Conservation (phyloP, 2,113 vertebrate species). For the Platysteira castanea region DNA sequence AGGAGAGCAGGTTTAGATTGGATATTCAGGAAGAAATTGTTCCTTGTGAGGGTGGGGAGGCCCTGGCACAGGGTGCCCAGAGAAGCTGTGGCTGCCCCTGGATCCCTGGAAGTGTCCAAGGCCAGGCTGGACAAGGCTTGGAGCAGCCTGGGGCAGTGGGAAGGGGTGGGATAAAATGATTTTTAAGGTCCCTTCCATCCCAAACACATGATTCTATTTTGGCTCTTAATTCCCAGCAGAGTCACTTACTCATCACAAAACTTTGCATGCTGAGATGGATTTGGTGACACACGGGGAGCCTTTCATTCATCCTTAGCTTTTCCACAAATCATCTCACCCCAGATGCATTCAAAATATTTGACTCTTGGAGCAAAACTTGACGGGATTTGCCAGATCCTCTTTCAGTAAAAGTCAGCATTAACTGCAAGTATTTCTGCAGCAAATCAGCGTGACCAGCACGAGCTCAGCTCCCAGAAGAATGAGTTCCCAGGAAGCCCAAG, state of each 20-base stretch:
- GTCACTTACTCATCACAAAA: not conserved
- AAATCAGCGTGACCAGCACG: not conserved
- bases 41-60: not conserved
- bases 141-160: not conserved
- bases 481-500: not conserved
- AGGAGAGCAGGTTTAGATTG: not conserved
- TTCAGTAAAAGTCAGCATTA: not conserved
- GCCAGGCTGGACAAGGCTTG: not conserved
- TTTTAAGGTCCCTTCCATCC: not conserved
- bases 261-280: rapidly evolving
- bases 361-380: not conserved
- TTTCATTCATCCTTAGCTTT: not conserved
- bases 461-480: not conserved
- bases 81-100: not conserved
- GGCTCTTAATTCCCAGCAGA: not conserved
- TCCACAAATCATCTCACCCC: not conserved
- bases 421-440: not conserved
- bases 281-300: not conserved
- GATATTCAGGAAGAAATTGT: not conserved
- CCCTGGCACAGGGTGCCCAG: not conserved
- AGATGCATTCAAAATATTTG: not conserved
- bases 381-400: not conserved
- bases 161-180: not conserved
- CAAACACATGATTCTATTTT: not conserved
- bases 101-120: not conserved